Evolutionary conservation across 1,140 invertebrate genomes (phyloP).

Genomic region (Trachelipus rathkii): DNA sequence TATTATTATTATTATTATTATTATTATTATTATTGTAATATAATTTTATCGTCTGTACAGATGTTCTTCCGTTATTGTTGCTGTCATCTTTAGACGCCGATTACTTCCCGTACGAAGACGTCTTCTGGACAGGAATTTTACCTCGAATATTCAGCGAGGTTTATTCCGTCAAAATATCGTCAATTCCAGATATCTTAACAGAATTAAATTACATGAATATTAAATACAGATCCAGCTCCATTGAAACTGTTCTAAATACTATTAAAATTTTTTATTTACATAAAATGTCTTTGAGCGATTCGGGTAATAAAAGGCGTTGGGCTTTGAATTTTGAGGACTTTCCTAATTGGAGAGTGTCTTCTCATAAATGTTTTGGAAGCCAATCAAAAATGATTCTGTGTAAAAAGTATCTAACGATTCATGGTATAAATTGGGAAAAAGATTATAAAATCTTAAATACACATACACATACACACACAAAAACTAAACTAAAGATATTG

Average conservation of each 20-base stretch:
- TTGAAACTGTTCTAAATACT: not conserved
- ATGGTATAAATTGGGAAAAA: not conserved
- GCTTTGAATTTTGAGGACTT: not conserved
- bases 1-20: too few relatives aligned
- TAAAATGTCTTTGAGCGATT: not conserved
- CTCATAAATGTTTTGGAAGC: not conserved
- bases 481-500: too few relatives aligned
- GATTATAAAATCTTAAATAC: not conserved
- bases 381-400: not conserved
- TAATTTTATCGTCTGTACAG: not conserved
- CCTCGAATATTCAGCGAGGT: not conserved
- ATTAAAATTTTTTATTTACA: not conserved
- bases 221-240: not conserved
- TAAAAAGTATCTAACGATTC: not conserved
- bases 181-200: not conserved
- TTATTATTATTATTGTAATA: too few relatives aligned
- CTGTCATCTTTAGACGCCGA: not conserved
- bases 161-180: not conserved
- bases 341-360: not conserved
- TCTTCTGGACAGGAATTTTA: not conserved
- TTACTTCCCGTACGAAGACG: not conserved
- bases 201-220: not conserved
- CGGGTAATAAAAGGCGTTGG: not conserved
- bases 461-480: too few relatives aligned
- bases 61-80: not conserved